Base-by-base conservation (phyloP, 2,113 vertebrate genomes). In the Ictalurus furcatus region DNA sequence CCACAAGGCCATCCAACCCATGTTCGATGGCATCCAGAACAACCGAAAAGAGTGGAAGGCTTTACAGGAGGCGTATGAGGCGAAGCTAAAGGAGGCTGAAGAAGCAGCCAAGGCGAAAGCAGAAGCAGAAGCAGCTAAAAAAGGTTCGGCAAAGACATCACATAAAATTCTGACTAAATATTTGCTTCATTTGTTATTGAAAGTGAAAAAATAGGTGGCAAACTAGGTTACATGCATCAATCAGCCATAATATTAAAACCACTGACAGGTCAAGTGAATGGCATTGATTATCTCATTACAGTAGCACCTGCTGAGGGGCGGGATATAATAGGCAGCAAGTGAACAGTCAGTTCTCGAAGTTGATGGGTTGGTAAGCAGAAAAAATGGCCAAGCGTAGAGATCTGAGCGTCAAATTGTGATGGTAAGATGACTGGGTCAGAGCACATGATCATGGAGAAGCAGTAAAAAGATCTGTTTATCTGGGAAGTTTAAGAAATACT, bases 11-110 rank as follows among this genome's bases (percentile, higher is more conserved):
- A 98, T 98, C 92, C 94, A 96, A 92, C 98, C 98, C 54, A 99
- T 99, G 98, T 95, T 96, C 5, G 97, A 99, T 25, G 96, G 98
- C 28, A 94, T 99, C 88, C 91, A 97, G 61, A 99, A 98, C 93
- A 99, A 99, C 94, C 96, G 97, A 90, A 97, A 96, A 52, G 96
- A 99, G 89, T 99, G 98, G 98, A 98, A 99, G 89, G 95, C 95
- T 0, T 96, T 96, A 90, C 97, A 97, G 73, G 98, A 99, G 0
- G 96, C 96, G 84, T 96, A 98, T 0, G 98, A 99, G 37, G 96
- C 95, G 28, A 96, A 95, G 92, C 92, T 97, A 85, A 98, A 97
- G 95, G 95, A 78, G 48, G 86, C 98, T 17, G 97, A 98, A 85
- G 97, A 98, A 1, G 93, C 94, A 90, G 96, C 96, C 88, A 96